Evolutionary conservation across 2,888 invertebrate species (phyloP).

Genomic region (Ethmia dodecea): DNA sequence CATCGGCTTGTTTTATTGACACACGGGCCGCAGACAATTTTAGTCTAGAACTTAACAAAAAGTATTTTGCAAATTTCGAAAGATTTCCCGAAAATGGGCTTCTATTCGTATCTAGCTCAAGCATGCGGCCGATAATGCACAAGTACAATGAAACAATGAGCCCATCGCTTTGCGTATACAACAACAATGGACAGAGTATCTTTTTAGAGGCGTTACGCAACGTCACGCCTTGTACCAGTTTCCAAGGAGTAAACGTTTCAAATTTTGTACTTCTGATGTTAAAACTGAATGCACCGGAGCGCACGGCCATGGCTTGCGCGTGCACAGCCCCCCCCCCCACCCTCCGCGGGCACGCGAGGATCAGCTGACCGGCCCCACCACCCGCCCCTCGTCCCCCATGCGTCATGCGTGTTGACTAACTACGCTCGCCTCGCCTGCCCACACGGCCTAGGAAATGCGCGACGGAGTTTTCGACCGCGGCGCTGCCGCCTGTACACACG

Average conservation of each 20-base stretch:
- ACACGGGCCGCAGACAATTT: too few species aligned
- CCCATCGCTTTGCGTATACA: slow-evolving; percentile 36
- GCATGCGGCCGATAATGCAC: background rate
- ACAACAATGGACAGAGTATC: slow-evolving; percentile 31
- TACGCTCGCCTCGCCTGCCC: slow-evolving; percentile 33
- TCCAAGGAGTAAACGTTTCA: slow-evolving; percentile 33
- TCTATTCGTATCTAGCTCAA: background rate
- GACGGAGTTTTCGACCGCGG: slow-evolving; percentile 19
- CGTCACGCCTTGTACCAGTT: slow-evolving; percentile 12
- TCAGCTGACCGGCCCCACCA: slow-evolving; percentile 62
- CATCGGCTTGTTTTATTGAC: too few species aligned
- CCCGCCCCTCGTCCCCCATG: slow-evolving; percentile 39
- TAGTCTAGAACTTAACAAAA: too few species aligned
- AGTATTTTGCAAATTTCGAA: too few species aligned
- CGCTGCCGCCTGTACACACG: background rate
- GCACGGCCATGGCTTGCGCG: slow-evolving; percentile 41
- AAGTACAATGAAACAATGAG: slow-evolving; percentile 43
- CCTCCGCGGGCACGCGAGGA: slow-evolving; percentile 37
- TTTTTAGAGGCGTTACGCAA: slow-evolving; percentile 44
- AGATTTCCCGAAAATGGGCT: too few species aligned
- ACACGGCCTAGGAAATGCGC: slow-evolving; percentile 34
- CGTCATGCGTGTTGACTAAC: slow-evolving; percentile 48
- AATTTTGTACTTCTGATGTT: slow-evolving; percentile 30
- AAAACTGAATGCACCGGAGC: slow-evolving; percentile 34
- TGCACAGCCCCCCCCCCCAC: slow-evolving; percentile 31